Percentiles rank a stretch among this genome's conserved stretches.
Conservation (phyloP, 2,888 invertebrate species). For the Geotrupes spiniger region DNA sequence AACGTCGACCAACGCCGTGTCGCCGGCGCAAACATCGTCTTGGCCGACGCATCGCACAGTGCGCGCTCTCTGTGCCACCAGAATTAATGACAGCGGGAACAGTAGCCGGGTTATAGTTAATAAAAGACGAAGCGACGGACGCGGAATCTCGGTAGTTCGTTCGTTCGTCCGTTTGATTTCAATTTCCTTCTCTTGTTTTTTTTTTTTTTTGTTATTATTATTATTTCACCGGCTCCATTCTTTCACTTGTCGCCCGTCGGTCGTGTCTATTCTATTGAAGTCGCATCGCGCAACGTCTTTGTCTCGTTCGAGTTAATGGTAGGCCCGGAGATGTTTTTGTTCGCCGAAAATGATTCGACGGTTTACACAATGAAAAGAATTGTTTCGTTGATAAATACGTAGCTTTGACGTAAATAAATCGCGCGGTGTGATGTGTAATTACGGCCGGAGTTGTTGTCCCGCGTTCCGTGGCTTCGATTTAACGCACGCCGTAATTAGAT, state of each 20-base stretch:
- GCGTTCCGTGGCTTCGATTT: neutral
- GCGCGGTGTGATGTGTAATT: too few species aligned
- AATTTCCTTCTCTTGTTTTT: conserved; percentile 12
- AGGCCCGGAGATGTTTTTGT: too few species aligned
- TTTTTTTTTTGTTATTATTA: conserved; percentile 3
- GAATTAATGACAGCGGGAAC: conserved; percentile 42
- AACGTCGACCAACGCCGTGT: neutral
- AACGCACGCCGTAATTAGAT: neutral
- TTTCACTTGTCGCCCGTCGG: too few species aligned
- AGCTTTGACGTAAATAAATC: too few species aligned
- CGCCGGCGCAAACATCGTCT: neutral
- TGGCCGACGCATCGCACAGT: too few species aligned
- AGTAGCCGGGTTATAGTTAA: conserved; percentile 41
- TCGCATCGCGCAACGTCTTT: too few species aligned
- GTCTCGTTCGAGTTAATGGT: too few species aligned
- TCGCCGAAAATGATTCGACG: too few species aligned
- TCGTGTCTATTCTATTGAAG: too few species aligned
- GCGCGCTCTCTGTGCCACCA: conserved; percentile 31
- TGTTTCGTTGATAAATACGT: too few species aligned
- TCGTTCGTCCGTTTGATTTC: conserved; percentile 34
- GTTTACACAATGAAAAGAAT: too few species aligned
- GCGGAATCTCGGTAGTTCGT: conserved; percentile 33
- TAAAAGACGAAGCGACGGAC: conserved; percentile 35
- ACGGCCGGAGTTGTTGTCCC: neutral
- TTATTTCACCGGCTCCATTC: too few species aligned